Conservation (phyloP, 2,113 vertebrate species). For the Cebus imitator region DNA sequence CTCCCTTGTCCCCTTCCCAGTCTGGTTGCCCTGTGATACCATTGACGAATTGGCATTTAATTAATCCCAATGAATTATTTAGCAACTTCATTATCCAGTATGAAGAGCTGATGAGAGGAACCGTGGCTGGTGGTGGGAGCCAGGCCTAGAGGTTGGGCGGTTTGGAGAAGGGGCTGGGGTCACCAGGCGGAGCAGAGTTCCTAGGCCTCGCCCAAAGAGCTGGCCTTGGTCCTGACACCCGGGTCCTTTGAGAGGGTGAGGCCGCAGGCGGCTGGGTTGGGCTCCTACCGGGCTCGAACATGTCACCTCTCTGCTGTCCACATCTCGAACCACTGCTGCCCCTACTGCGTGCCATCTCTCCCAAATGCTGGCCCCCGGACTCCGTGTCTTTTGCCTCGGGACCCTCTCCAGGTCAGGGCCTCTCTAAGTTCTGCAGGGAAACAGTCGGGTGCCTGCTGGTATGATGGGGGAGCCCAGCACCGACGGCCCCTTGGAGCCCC, state of each 20-base stretch:
- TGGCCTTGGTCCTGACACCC: constrained; percentile 20
- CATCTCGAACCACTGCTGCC: not conserved
- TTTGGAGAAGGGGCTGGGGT: not conserved
- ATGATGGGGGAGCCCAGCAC: not conserved
- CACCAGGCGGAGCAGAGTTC: not conserved
- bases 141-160: not conserved
- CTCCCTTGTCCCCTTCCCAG: constrained; percentile 30
- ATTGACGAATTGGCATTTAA: constrained; percentile 78
- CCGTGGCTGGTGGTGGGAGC: not conserved
- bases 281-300: not conserved
- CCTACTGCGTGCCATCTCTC: not conserved
- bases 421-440: not conserved
- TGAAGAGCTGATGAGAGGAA: constrained; percentile 65
- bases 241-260: not conserved
- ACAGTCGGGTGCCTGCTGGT: not conserved
- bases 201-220: not conserved
- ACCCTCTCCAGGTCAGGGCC: not conserved
- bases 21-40: constrained; percentile 54
- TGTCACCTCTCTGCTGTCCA: not conserved
- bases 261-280: not conserved
- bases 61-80: constrained; percentile 81
- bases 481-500: not conserved
- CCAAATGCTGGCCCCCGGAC: not conserved
- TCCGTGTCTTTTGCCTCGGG: not conserved
- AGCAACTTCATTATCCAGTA: constrained; percentile 76